phyloP scores from a whole-genome alignment of 2,797 vertebrate species.

The Threskiornis aethiopicus region DNA sequence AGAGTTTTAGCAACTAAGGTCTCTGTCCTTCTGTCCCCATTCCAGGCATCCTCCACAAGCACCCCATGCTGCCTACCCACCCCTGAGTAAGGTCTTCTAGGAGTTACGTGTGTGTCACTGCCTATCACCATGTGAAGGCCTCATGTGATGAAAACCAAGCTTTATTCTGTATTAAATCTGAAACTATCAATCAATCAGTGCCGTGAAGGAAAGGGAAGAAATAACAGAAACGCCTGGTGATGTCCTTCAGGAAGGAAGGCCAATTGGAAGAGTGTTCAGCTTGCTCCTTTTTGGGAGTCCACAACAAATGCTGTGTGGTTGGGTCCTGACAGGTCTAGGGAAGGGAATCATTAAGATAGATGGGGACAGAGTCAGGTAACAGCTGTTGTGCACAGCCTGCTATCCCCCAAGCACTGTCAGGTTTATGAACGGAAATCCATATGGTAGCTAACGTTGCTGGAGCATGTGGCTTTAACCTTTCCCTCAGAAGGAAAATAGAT shows the following conservation, averaged over 20 bases:
- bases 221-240: not conserved
- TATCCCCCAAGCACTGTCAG: not conserved
- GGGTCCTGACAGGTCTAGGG: not conserved
- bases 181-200: not conserved
- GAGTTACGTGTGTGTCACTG: not conserved
- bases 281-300: not conserved
- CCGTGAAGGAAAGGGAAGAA: not conserved
- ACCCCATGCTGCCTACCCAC: rapidly evolving
- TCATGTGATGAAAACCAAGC: not conserved
- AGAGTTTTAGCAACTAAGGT: not conserved
- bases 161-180: not conserved
- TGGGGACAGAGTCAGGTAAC: not conserved
- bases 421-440: not conserved
- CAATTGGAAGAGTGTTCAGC: not conserved
- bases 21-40: not conserved
- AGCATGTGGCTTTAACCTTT: not conserved
- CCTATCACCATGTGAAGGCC: not conserved
- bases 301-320: not conserved
- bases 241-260: not conserved
- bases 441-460: not conserved
- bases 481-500: not conserved
- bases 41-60: not conserved
- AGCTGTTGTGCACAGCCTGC: not conserved
- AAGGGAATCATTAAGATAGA: not conserved
- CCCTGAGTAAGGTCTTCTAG: not conserved